These are phyloP conservation scores for Gryllus bimaculatus DNA, from an alignment of 1,140 invertebrate species.

Conservation along the genomic window DNA sequence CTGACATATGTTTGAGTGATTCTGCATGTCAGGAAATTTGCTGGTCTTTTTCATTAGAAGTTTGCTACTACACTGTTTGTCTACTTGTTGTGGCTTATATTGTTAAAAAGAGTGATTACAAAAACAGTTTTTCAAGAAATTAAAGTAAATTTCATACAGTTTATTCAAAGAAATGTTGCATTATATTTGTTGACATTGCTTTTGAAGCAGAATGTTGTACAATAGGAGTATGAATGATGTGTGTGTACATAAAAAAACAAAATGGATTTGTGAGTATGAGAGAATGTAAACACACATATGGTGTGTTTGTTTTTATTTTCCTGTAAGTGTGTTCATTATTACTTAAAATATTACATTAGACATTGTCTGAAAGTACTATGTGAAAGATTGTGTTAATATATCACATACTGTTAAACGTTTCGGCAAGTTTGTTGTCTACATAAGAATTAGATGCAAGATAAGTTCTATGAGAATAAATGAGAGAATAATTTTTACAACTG, in stretches of 20 bases:
- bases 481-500: background rate
- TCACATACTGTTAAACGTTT: background rate
- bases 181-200: constrained; percentile 5
- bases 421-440: background rate
- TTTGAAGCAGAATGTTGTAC: constrained; percentile 2
- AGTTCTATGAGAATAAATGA: background rate
- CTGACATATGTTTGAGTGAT: background rate
- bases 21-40: constrained; percentile 4
- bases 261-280: background rate
- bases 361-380: background rate
- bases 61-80: constrained; percentile 4
- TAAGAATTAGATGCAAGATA: background rate
- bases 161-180: constrained; percentile 5
- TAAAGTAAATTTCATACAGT: background rate
- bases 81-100: constrained; percentile 4
- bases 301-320: background rate
- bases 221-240: background rate
- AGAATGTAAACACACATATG: background rate
- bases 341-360: background rate
- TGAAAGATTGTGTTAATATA: constrained; percentile 6
- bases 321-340: background rate
- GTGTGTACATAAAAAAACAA: background rate
- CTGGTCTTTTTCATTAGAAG: constrained; percentile 4
- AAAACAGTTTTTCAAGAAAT: background rate
- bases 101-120: background rate